Percentiles rank a stretch among this genome's conserved stretches.
These are phyloP conservation scores for Argentina silus DNA, from an alignment of 2,797 vertebrate genomes.

Conservation along the genomic window DNA sequence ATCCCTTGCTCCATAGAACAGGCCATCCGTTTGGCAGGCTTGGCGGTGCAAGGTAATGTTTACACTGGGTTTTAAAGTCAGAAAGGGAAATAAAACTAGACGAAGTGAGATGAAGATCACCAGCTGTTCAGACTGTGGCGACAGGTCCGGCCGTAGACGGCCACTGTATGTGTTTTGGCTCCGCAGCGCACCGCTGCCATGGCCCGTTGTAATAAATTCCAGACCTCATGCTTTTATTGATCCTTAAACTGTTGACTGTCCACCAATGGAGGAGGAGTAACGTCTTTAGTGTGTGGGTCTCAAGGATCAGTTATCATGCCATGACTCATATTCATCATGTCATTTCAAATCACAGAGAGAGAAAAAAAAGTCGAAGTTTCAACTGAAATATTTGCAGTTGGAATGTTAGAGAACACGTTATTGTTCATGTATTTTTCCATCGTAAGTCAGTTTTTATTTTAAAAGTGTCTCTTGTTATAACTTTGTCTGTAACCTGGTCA, in stretches of 20 bases:
- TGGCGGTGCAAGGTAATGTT: constrained; percentile 94
- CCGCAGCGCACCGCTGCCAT: neutral
- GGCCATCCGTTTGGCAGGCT: constrained; percentile 91
- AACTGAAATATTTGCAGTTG: neutral
- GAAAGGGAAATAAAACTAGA: neutral
- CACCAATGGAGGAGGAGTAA: neutral
- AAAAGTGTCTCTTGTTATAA: constrained; percentile 1
- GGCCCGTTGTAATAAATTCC: constrained; percentile 22
- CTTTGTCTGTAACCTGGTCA: constrained; percentile 13
- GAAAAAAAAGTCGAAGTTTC: constrained; percentile 1
- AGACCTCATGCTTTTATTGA: constrained; percentile 13
- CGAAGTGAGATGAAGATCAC: neutral
- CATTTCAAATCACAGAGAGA: constrained; percentile 2
- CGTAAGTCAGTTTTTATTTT: constrained; percentile 3
- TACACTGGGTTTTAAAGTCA: constrained; percentile 1
- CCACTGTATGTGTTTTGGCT: neutral
- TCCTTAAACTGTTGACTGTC: constrained; percentile 11
- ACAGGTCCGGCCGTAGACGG: neutral
- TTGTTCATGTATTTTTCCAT: neutral
- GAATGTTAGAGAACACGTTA: neutral
- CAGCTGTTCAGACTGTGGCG: neutral
- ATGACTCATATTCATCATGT: neutral
- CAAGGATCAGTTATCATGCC: neutral
- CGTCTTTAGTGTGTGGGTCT: neutral
- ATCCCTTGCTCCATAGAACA: constrained; percentile 94